phyloP scores from a whole-genome alignment of 2,888 invertebrate genomes.

The Oscheius sp. region DNA sequence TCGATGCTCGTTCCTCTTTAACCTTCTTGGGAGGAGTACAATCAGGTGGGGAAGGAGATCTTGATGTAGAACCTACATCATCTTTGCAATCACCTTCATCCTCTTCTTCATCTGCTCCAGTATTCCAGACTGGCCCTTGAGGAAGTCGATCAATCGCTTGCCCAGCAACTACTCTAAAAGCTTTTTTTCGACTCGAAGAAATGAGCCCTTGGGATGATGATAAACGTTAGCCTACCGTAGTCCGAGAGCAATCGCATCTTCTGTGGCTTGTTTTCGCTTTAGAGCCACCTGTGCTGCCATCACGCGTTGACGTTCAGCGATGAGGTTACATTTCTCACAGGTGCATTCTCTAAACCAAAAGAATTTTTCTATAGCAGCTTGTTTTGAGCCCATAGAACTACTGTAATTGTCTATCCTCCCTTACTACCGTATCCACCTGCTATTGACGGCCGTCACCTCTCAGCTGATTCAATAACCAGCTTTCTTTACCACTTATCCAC shows the following conservation, averaged over 20 bases:
- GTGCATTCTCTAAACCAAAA: constrained; percentile 86
- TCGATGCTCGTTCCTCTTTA: constrained; percentile 19
- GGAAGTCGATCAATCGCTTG: constrained; percentile 78
- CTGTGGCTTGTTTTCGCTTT: constrained; percentile 68
- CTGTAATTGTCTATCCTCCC: not conserved
- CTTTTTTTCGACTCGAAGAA: not conserved
- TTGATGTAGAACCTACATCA: constrained; percentile 11
- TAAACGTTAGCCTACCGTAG: constrained; percentile 51
- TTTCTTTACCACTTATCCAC: not conserved
- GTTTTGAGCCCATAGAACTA: not conserved
- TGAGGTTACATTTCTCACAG: constrained; percentile 96
- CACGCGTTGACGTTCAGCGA: constrained; percentile 94
- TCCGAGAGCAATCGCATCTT: constrained; percentile 69
- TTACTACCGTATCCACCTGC: not conserved
- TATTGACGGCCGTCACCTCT: not conserved
- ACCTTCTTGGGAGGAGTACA: constrained; percentile 27
- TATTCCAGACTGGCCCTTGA: constrained; percentile 85
- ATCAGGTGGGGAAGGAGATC: constrained; percentile 23
- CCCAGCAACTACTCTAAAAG: constrained; percentile 58
- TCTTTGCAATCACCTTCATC: constrained; percentile 33
- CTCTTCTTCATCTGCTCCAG: constrained; percentile 41
- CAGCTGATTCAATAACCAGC: constrained; percentile 8
- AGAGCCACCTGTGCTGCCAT: constrained; percentile 87
- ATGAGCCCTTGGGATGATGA: too few species aligned
- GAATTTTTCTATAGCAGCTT: not conserved